Evolutionary conservation across 2,113 vertebrate genomes (phyloP), one percentile per base, ranked within the genome.

Genomic region (Macquaria ambigua): DNA sequence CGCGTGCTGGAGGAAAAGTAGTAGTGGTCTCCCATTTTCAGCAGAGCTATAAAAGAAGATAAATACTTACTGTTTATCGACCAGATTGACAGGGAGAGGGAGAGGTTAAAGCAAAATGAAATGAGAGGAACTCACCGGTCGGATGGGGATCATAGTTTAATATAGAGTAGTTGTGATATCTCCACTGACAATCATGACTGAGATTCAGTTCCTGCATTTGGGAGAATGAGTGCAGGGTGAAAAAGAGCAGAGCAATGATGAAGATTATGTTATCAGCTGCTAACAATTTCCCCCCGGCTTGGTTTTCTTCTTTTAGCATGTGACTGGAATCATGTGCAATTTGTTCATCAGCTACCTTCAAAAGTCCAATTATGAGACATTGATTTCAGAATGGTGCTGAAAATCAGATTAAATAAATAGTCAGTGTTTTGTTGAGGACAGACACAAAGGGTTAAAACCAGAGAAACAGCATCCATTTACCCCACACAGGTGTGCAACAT

Each of bases 11-110:
- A 78, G 74, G 69, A 1, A 95, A 88, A 63, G 96, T 94, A 91
- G 92, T 97, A 97, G 90, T 96, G 96, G 90, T 99, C 98, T 0
- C 98, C 98, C 96, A 99, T 97, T 93, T 97, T 98, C 94, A 99
- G 92, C 89, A 98, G 96, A 25, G 96, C 98, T 99, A 90, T 55
- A 76, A 76, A 85, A 81, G 63, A 89, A 90, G 82, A 91, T 75
- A 84, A 87, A 90, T 79, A 90, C 87, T 87, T 90, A 61, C 48
- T 89, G 90, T 85, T 88, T 81, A 70, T 73, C 53, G 80, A 82
- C 34, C 66, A 77, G 85, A 86, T 20, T 85, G 88, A 78, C 56
- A 63, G 77, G 63, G 11, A 86, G 67, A 48, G 64, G 37, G n/a
- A 62, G 56, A 83, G 74, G 81, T 80, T 83, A 81, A 69, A 85